Percentiles rank a stretch among this genome's conserved stretches.
Conservation (phyloP, 1,140 invertebrate genomes). For the Conus ventricosus region DNA sequence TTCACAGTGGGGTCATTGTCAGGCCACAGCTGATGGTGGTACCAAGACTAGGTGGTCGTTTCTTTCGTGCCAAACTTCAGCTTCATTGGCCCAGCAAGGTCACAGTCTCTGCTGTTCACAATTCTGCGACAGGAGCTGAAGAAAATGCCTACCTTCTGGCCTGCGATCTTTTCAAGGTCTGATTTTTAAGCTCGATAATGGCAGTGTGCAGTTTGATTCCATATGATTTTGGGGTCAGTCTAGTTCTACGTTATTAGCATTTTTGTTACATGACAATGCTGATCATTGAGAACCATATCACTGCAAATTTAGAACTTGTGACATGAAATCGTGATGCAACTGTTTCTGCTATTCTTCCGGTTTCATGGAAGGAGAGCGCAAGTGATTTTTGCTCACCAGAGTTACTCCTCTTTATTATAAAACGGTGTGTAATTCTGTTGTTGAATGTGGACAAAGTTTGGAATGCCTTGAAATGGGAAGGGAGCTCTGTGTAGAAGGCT, state of each 20-base stretch:
- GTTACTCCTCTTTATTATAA: no score
- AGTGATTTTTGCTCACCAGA: no score
- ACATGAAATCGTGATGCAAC: background rate
- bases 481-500: no score
- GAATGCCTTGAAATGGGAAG: no score
- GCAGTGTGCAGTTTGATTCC: background rate
- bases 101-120: conserved; percentile 37
- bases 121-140: conserved; percentile 32
- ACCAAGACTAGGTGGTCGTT: conserved; percentile 1
- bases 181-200: background rate
- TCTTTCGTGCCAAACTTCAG: conserved; percentile 40
- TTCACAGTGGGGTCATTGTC: conserved; percentile 21
- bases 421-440: no score
- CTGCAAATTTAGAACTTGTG: background rate
- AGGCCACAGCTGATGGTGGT: conserved; percentile 2
- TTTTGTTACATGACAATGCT: background rate
- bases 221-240: background rate
- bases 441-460: no score
- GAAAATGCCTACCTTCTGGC: conserved; percentile 48
- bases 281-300: background rate
- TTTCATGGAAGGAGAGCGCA: no score
- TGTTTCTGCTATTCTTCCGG: no score
- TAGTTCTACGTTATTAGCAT: background rate
- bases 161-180: conserved; percentile 40
- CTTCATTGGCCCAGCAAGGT: conserved; percentile 44